Conservation (phyloP, 2,113 vertebrate species). For the Melanerpes aurifrons region DNA sequence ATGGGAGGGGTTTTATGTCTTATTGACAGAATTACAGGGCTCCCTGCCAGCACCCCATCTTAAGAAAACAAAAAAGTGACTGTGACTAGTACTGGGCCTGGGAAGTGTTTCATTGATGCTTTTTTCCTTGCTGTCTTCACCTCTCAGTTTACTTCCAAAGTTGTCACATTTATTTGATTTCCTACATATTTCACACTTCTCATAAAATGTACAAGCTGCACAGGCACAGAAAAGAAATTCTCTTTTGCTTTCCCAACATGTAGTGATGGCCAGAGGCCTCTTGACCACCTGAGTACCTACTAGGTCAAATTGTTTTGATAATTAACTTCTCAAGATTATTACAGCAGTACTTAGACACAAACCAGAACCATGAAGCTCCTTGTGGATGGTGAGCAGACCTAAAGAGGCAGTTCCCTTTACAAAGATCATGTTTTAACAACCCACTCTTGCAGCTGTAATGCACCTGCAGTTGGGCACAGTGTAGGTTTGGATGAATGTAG, state of each 20-base stretch:
- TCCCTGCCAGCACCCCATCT: conserved; percentile 39
- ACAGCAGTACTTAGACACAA: background rate
- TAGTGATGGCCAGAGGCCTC: background rate
- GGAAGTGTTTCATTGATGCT: background rate
- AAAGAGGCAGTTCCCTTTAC: background rate
- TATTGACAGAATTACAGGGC: conserved; percentile 61
- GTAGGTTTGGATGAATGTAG: background rate
- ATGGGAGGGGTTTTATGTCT: conserved; percentile 43
- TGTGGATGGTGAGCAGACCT: background rate
- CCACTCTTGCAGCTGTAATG: background rate
- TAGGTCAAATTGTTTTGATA: background rate
- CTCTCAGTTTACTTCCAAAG: background rate
- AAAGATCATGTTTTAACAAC: background rate
- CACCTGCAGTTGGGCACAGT: background rate
- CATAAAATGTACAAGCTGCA: background rate
- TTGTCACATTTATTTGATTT: background rate
- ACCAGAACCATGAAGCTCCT: fast-evolving
- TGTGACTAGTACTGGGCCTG: background rate
- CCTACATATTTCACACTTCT: background rate
- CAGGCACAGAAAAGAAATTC: background rate
- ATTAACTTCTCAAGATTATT: background rate
- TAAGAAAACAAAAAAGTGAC: conserved; percentile 32
- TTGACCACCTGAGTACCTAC: background rate
- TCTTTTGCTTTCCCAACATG: background rate
- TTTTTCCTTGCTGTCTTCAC: background rate